These are phyloP conservation scores for Isichthys henryi DNA, from an alignment of 2,113 vertebrate genomes.

Conservation along the genomic window DNA sequence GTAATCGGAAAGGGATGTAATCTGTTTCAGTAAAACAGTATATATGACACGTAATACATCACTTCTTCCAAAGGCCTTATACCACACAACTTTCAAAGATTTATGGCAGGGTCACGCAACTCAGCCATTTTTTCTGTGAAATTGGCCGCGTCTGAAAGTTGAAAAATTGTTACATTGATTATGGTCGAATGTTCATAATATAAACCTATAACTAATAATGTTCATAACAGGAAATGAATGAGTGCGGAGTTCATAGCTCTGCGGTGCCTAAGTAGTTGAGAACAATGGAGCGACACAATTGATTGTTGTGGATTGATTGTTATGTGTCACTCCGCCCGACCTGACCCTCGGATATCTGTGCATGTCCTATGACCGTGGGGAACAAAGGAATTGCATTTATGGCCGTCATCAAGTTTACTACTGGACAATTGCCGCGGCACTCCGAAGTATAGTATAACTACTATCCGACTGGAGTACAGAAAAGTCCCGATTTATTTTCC, in stretches of 20 bases:
- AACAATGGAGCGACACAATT: conserved; percentile 12
- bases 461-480: background rate
- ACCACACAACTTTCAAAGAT: background rate
- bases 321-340: background rate
- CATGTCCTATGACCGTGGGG: background rate
- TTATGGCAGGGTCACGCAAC: background rate
- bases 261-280: background rate
- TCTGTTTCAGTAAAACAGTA: background rate
- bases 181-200: background rate
- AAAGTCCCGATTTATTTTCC: background rate
- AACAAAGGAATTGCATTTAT: conserved; percentile 2
- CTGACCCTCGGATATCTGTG: conserved; percentile 4
- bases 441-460: background rate
- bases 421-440: background rate
- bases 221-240: background rate
- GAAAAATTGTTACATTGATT: background rate
- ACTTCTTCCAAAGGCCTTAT: background rate
- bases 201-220: background rate
- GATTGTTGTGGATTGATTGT: conserved; percentile 1
- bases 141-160: background rate
- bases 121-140: background rate
- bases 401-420: background rate
- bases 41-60: background rate
- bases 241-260: conserved; percentile 4
- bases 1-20: background rate